A percentile compares a stretch with the other conserved stretches of the same genome.
Conservation (phyloP, 2,888 invertebrate genomes). For the Oscheius onirici region DNA sequence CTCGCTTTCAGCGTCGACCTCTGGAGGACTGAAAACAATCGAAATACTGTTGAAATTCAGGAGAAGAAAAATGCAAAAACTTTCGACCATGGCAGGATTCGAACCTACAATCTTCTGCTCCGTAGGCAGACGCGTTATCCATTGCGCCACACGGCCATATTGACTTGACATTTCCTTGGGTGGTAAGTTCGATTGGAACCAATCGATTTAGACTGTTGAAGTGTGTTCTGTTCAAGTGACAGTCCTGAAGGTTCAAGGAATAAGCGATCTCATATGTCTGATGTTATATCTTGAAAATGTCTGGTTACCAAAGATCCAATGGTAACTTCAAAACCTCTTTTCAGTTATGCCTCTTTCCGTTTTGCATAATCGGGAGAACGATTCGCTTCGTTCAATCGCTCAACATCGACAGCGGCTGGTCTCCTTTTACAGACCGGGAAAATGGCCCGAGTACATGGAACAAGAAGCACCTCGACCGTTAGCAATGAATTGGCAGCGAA, state of each 20-base stretch:
- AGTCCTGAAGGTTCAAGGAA: too few species aligned
- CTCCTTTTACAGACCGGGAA: not conserved
- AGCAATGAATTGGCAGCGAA: not conserved
- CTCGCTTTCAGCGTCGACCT: too few species aligned
- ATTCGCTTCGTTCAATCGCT: not conserved
- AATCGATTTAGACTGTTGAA: too few species aligned
- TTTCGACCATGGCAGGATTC: conserved; percentile 59
- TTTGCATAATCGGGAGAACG: not conserved
- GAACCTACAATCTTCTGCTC: conserved; percentile 73
- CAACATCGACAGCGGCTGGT: not conserved
- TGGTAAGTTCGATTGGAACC: too few species aligned
- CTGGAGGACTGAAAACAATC: too few species aligned
- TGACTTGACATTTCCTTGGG: too few species aligned
- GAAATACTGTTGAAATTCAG: too few species aligned
- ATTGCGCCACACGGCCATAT: conserved; percentile 59
- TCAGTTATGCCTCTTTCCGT: not conserved
- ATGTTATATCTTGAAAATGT: too few species aligned
- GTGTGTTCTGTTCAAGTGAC: too few species aligned
- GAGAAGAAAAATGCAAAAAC: conserved; percentile 1
- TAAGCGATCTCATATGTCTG: too few species aligned
- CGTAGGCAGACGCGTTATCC: conserved; percentile 72
- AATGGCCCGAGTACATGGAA: not conserved
- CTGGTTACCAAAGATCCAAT: not conserved
- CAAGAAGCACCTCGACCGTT: not conserved
- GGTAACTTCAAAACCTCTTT: not conserved